Percentiles rank a stretch among this genome's conserved stretches.
phyloP scores from a whole-genome alignment of 2,797 vertebrate genomes.

The Crossoptilon crossoptilon region DNA sequence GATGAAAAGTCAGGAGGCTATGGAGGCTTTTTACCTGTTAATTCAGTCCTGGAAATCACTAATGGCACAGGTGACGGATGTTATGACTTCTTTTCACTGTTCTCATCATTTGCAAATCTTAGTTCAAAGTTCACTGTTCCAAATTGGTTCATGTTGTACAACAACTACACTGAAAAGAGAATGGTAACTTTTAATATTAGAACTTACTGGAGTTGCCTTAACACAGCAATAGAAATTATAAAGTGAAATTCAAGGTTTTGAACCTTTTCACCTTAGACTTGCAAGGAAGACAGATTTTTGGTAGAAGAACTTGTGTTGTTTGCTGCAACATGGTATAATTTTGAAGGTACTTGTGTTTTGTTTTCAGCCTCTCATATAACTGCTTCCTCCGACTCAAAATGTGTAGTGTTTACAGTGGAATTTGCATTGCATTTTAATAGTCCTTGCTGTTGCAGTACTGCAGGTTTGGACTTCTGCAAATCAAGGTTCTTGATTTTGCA shows the following conservation, averaged over 20 bases:
- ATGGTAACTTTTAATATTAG: background rate
- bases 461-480: background rate
- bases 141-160: background rate
- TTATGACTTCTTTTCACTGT: background rate
- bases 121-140: background rate
- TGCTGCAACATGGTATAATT: background rate
- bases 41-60: background rate
- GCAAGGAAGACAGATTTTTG: background rate
- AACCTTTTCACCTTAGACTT: background rate
- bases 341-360: background rate
- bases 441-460: background rate
- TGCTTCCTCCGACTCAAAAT: background rate
- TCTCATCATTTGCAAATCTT: background rate
- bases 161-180: background rate
- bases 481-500: background rate
- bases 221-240: background rate
- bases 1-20: background rate
- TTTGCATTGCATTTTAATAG: background rate
- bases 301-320: background rate
- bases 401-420: background rate
- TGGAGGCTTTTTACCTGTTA: background rate
- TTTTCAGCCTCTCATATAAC: background rate
- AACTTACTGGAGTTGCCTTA: background rate
- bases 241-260: background rate
- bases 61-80: background rate